These are phyloP conservation scores for Aphaenogaster ashmeadi DNA, from an alignment of 1,140 invertebrate genomes.

Conservation along the genomic window DNA sequence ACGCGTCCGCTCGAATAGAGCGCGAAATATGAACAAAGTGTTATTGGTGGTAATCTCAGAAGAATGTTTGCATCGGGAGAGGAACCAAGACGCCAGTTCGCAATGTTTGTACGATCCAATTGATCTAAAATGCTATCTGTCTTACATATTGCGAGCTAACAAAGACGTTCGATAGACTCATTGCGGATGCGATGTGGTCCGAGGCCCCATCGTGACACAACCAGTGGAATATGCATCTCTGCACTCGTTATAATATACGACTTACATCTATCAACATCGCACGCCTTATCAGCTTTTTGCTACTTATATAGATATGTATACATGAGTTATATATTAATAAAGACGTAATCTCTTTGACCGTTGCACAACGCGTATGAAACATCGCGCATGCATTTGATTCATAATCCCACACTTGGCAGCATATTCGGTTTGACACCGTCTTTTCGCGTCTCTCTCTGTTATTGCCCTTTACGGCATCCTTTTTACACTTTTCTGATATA, in stretches of 20 bases:
- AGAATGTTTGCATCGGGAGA: slow-evolving; percentile 22
- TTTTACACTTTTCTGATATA: neutral
- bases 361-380: slow-evolving; percentile 2
- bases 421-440: slow-evolving; percentile 27
- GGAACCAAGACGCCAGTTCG: slow-evolving; percentile 21
- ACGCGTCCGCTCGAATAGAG: neutral
- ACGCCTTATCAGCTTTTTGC: slow-evolving; percentile 23
- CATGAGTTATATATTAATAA: slow-evolving; percentile 39
- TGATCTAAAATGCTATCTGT: neutral
- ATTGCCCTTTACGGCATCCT: neutral
- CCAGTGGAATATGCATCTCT: slow-evolving; percentile 59
- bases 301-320: slow-evolving; percentile 54
- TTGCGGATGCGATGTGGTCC: slow-evolving; percentile 55
- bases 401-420: slow-evolving; percentile 50
- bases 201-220: slow-evolving; percentile 47
- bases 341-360: slow-evolving; percentile 43
- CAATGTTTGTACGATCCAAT: neutral
- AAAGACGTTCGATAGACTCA: slow-evolving; percentile 43
- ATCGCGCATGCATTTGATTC: slow-evolving; percentile 28
- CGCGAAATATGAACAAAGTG: slow-evolving; percentile 45
- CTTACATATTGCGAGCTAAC: slow-evolving; percentile 1
- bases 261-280: slow-evolving; percentile 30
- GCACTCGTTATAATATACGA: slow-evolving; percentile 32
- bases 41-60: slow-evolving; percentile 55
- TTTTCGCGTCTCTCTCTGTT: neutral